A percentile compares a stretch with the other conserved stretches of the same genome.
phyloP scores from a whole-genome alignment of 2,888 invertebrate species.

The Syrista parreyssii region DNA sequence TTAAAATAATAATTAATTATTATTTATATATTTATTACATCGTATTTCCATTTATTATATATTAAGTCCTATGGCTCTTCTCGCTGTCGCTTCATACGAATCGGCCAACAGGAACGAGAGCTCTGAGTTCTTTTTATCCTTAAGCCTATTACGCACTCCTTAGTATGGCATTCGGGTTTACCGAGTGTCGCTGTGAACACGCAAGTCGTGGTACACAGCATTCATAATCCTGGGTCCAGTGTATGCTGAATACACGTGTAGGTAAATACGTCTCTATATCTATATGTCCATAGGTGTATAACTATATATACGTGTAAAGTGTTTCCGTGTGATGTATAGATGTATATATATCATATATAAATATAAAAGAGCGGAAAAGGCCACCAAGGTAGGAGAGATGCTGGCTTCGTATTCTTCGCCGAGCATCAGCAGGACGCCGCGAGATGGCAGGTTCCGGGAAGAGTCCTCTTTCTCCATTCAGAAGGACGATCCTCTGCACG shows the following conservation, averaged over 20 bases:
- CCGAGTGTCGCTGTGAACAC: neutral
- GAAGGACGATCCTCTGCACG: conserved; percentile 1
- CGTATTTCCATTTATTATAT: no score
- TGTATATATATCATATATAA: no score
- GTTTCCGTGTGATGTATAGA: no score
- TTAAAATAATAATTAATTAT: no score
- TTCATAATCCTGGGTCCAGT: conserved; percentile 37
- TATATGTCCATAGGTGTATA: conserved; percentile 25
- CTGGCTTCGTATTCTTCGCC: conserved; percentile 6
- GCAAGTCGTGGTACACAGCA: conserved; percentile 25
- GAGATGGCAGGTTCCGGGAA: conserved; percentile 29
- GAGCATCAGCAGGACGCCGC: conserved; percentile 14
- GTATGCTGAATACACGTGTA: no score
- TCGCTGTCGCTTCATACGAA: no score
- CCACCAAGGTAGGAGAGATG: conserved; percentile 33
- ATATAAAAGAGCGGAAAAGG: conserved; percentile 9
- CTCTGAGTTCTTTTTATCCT: conserved; percentile 32
- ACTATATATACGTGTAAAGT: neutral
- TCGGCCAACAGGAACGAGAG: no score
- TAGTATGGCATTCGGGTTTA: conserved; percentile 13
- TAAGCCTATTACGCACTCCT: conserved; percentile 44
- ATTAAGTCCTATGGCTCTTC: no score
- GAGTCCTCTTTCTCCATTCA: conserved; percentile 8
- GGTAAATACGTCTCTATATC: no score
- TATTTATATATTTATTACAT: no score